Conservation (phyloP, 2,888 invertebrate species). For the Eumerus sabulonum region DNA sequence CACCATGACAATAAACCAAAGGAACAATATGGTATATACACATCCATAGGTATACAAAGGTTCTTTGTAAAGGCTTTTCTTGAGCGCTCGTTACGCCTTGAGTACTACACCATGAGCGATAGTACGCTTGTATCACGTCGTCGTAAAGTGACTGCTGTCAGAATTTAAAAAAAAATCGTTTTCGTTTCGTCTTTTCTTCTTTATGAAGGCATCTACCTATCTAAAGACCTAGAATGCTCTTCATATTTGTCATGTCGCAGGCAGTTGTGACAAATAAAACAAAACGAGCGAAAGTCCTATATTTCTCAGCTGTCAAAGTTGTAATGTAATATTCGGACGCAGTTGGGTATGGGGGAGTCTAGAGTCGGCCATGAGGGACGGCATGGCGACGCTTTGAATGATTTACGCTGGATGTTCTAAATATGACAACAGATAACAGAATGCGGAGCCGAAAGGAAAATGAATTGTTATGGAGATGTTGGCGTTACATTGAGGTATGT, state of each 20-base stretch:
- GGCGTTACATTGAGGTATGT: no score
- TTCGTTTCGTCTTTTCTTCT: not conserved
- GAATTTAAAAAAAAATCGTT: not conserved
- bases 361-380: slow-evolving; percentile 1
- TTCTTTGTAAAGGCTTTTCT: slow-evolving; percentile 26
- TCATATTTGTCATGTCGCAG: slow-evolving; percentile 12
- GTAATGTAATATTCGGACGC: slow-evolving; percentile 3
- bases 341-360: no score
- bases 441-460: no score
- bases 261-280: slow-evolving; percentile 28
- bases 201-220: slow-evolving; percentile 1
- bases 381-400: slow-evolving; percentile 9
- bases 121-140: no score
- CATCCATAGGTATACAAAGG: no score
- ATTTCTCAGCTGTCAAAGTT: slow-evolving; percentile 30
- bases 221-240: no score
- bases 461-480: no score
- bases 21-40: no score
- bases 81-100: no score
- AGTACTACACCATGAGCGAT: no score
- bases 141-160: not conserved
- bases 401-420: slow-evolving; percentile 15
- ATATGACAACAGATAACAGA: not conserved
- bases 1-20: slow-evolving; percentile 2
- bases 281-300: slow-evolving; percentile 13